Evolutionary conservation across 1,140 invertebrate species (phyloP).

Genomic region (Leptonema lineaticorne): DNA sequence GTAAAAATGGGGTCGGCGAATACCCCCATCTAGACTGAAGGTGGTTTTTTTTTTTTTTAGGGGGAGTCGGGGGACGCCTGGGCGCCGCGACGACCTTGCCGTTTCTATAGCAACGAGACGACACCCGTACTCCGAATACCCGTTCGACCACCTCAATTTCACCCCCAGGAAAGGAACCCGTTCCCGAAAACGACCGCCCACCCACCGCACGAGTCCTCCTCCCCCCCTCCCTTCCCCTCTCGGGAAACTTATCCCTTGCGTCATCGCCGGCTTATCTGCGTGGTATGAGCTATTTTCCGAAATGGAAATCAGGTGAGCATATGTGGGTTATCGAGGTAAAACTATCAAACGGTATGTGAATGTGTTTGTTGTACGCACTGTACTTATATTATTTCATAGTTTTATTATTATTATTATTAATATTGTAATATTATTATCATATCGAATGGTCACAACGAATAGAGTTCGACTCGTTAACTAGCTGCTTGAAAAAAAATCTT

Average conservation of each 20-base stretch:
- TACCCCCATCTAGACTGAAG: background rate
- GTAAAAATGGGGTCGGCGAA: background rate
- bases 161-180: background rate
- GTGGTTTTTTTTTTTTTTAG: conserved; percentile 4
- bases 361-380: too few species aligned
- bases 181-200: too few species aligned
- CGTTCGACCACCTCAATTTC: background rate
- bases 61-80: conserved; percentile 11
- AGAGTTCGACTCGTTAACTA: too few species aligned
- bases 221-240: conserved; percentile 2
- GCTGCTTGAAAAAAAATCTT: too few species aligned
- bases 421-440: too few species aligned
- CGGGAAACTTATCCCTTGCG: conserved; percentile 27
- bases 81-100: conserved; percentile 40
- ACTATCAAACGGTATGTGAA: background rate
- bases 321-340: conserved; percentile 6
- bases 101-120: conserved; percentile 36
- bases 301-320: conserved; percentile 28
- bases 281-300: conserved; percentile 30
- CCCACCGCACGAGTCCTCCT: background rate
- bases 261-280: conserved; percentile 28
- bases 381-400: too few species aligned
- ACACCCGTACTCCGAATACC: background rate
- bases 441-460: too few species aligned
- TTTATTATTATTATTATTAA: too few species aligned